A percentile compares a stretch with the other conserved stretches of the same genome.
phyloP scores from a whole-genome alignment of 2,113 vertebrate species.

The Albula goreensis region DNA sequence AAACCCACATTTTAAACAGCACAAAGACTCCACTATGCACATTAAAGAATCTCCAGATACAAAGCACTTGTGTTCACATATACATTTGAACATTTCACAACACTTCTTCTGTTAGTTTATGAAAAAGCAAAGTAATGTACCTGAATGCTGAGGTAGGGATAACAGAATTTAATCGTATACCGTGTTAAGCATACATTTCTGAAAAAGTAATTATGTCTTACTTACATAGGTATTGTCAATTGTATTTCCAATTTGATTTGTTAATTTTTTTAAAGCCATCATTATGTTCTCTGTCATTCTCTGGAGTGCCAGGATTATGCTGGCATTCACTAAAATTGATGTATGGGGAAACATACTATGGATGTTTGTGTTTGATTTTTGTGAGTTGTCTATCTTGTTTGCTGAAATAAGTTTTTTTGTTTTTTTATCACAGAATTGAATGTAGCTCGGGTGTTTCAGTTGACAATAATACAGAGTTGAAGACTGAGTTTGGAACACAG shows the following conservation, averaged over 20 bases:
- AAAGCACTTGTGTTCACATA: conserved; percentile 74
- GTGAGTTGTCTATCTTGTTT: neutral
- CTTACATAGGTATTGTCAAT: neutral
- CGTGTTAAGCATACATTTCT: neutral
- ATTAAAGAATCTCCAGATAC: conserved; percentile 62
- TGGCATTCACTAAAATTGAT: no score
- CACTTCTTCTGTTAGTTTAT: conserved; percentile 48
- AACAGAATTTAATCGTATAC: conserved; percentile 16
- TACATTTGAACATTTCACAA: conserved; percentile 71
- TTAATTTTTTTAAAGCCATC: neutral
- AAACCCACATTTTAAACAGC: conserved; percentile 58
- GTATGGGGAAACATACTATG: no score
- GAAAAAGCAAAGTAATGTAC: conserved; percentile 34
- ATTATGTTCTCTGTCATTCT: neutral
- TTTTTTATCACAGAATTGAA: no score
- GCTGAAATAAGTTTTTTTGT: no score
- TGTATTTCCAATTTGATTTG: neutral
- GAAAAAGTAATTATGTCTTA: neutral
- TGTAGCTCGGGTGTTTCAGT: neutral
- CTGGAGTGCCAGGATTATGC: neutral
- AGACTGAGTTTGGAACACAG: neutral
- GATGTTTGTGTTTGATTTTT: neutral
- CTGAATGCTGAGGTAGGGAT: conserved; percentile 54
- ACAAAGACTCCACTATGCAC: conserved; percentile 61
- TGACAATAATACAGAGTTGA: neutral